phyloP scores from a whole-genome alignment of 1,140 invertebrate species.

The Penaeus japonicus region DNA sequence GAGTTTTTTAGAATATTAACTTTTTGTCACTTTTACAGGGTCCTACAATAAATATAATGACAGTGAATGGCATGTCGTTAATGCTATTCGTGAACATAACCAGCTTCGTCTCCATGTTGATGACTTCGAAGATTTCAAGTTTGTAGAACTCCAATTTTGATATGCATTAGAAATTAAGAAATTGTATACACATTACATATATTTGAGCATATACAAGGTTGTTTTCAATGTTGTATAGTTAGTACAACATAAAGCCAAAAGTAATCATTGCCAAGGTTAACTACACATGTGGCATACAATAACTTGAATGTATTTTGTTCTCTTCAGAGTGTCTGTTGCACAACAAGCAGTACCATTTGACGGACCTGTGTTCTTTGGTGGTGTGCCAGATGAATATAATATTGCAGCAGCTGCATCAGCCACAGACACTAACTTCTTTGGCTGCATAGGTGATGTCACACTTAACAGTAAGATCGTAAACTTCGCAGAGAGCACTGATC shows the following conservation, averaged over 20 bases:
- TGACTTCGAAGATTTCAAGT: constrained; percentile 77
- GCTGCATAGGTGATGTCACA: constrained; percentile 88
- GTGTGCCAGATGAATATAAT: constrained; percentile 73
- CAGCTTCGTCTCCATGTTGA: constrained; percentile 81
- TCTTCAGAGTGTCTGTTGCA: constrained; percentile 16
- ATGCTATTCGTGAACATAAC: constrained; percentile 69
- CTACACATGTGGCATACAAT: no score
- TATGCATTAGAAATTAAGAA: not conserved
- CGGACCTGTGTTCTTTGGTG: constrained; percentile 80
- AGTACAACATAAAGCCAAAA: no score
- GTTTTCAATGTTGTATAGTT: no score
- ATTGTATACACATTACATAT: not conserved
- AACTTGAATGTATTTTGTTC: not conserved
- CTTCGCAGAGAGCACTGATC: constrained; percentile 77
- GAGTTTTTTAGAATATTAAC: not conserved
- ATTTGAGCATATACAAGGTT: no score
- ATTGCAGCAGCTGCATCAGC: constrained; percentile 63
- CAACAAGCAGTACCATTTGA: constrained; percentile 44
- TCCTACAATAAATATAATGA: constrained; percentile 79
- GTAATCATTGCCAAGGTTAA: no score
- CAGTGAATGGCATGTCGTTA: constrained; percentile 91
- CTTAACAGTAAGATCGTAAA: constrained; percentile 83
- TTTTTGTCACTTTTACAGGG: constrained; percentile 62
- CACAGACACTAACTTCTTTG: constrained; percentile 72
- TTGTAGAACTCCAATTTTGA: constrained; percentile 59